Conservation (phyloP, 2,888 invertebrate species). For the Mesorhabditis sp. region DNA sequence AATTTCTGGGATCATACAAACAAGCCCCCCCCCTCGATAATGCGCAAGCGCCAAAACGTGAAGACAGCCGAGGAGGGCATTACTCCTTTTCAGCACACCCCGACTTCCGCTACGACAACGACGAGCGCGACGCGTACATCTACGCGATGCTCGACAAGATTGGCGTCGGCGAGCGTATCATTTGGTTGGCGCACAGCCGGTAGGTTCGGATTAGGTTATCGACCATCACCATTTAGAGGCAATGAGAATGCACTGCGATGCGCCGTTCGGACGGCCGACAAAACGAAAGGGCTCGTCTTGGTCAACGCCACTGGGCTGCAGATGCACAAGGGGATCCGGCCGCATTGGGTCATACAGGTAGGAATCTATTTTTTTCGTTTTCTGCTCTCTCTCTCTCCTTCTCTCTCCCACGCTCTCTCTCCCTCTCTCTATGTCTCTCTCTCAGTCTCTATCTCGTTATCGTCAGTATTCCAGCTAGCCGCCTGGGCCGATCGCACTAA, state of each 20-base stretch:
- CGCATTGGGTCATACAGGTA: slow-evolving; percentile 17
- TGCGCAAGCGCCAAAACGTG: not conserved
- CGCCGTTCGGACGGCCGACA: slow-evolving; percentile 14
- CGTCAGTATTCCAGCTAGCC: not conserved
- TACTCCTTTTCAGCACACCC: slow-evolving; percentile 8
- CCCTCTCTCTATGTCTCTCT: too few relatives aligned
- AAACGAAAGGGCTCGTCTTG: slow-evolving; percentile 28
- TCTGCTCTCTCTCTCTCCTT: not conserved
- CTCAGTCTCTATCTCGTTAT: too few relatives aligned
- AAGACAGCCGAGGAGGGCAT: not conserved
- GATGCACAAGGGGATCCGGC: slow-evolving; percentile 29
- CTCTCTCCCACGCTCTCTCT: too few relatives aligned
- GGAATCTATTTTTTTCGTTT: slow-evolving; percentile 13
- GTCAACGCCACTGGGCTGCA: slow-evolving; percentile 35
- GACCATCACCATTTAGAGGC: slow-evolving; percentile 25
- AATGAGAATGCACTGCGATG: slow-evolving; percentile 32
- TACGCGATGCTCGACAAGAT: slow-evolving; percentile 6
- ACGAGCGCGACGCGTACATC: slow-evolving; percentile 13
- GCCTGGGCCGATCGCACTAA: not conserved
- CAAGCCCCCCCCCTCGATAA: too few relatives aligned
- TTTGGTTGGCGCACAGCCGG: not conserved
- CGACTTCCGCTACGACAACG: slow-evolving; percentile 11
- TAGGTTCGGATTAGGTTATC: not conserved
- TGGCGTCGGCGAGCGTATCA: not conserved
- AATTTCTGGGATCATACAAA: too few relatives aligned